Conservation (phyloP, 2,113 vertebrate genomes). For the Anhinga anhinga region DNA sequence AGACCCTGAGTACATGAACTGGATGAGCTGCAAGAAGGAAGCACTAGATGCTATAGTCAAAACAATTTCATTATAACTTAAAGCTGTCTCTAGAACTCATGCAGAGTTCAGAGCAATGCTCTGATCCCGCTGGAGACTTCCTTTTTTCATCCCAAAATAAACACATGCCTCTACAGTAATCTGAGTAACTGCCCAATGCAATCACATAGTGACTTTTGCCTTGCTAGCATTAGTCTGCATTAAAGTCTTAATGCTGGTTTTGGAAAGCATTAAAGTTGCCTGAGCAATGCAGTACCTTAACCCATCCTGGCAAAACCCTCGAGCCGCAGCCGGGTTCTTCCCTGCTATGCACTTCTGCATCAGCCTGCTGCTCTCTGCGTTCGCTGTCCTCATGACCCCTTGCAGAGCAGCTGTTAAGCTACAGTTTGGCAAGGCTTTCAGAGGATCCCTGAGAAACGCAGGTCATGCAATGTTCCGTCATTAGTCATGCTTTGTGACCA, state of each 20-base stretch:
- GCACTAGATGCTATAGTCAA: background rate
- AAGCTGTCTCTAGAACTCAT: background rate
- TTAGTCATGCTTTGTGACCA: conserved; percentile 56
- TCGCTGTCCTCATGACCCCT: conserved; percentile 8
- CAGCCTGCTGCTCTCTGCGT: background rate
- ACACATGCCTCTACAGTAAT: background rate
- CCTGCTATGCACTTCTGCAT: background rate
- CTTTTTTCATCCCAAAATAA: conserved; percentile 38
- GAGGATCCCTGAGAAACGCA: conserved; percentile 33
- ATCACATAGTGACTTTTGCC: background rate
- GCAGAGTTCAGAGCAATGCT: background rate
- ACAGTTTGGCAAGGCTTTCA: background rate
- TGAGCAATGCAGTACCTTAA: background rate
- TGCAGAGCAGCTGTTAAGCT: conserved; percentile 11
- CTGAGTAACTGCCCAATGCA: background rate
- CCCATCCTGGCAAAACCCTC: background rate
- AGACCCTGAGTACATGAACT: background rate
- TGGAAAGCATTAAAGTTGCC: background rate
- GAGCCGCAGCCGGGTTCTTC: background rate
- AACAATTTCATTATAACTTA: background rate
- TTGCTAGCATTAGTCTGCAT: background rate
- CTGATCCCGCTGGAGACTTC: background rate
- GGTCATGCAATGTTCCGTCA: conserved; percentile 14
- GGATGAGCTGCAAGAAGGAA: background rate
- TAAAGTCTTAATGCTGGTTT: background rate